phyloP scores from a whole-genome alignment of 2,797 vertebrate species.

The Pygocentrus nattereri region DNA sequence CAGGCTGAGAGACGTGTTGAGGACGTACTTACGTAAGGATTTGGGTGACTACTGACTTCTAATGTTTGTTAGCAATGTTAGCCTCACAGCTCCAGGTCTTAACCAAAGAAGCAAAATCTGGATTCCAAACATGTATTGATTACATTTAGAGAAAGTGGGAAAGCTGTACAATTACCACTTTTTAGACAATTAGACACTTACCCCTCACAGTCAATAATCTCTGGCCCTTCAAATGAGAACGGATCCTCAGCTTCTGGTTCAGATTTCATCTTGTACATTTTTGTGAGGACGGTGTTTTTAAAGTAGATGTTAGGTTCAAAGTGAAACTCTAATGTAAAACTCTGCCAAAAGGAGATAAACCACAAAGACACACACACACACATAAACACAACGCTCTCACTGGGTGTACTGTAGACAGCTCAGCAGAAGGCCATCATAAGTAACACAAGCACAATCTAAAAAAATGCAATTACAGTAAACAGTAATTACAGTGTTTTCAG shows the following conservation, averaged over 20 bases:
- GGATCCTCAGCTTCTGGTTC: slow-evolving; percentile 93
- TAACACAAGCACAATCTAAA: not conserved
- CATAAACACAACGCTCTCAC: not conserved
- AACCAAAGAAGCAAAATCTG: no score
- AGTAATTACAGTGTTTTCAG: not conserved
- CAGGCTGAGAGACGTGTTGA: no score
- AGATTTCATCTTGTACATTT: slow-evolving; percentile 98
- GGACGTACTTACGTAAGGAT: no score
- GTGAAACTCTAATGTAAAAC: slow-evolving; percentile 97
- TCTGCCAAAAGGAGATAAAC: slow-evolving; percentile 72
- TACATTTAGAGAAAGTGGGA: no score
- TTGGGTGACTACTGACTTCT: no score
- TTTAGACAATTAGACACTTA: slow-evolving; percentile 81
- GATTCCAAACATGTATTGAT: no score
- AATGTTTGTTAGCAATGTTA: no score
- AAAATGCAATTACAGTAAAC: not conserved
- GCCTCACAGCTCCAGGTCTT: no score
- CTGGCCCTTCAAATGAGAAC: slow-evolving; percentile 97
- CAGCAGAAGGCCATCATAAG: not conserved
- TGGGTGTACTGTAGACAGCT: not conserved
- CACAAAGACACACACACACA: slow-evolving; percentile 11
- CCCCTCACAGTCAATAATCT: slow-evolving; percentile 97
- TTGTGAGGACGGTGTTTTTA: slow-evolving; percentile 92
- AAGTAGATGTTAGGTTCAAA: slow-evolving; percentile 97
- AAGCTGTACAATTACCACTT: no score